Conservation (phyloP, 2,113 vertebrate genomes). For the Pachycephala philippinensis region DNA sequence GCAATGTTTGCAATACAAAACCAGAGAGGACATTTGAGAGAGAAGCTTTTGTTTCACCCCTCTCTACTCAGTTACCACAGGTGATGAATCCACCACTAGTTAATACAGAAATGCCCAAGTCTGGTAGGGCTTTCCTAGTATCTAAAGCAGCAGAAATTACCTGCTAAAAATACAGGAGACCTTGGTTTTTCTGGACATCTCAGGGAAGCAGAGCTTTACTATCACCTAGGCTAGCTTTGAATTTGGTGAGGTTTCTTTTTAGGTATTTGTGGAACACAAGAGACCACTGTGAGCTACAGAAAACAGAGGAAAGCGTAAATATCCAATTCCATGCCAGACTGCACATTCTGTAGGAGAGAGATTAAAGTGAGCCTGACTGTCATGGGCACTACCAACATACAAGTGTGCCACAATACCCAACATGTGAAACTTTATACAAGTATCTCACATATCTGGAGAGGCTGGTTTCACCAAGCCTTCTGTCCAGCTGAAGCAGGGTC, state of each 20-base stretch:
- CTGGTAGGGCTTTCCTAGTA: neutral
- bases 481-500: neutral
- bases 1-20: neutral
- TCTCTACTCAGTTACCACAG: neutral
- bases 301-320: neutral
- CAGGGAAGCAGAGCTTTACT: neutral
- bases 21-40: neutral
- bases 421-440: neutral
- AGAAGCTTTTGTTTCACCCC: neutral
- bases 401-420: neutral
- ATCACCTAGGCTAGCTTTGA: neutral
- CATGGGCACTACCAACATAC: neutral
- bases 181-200: neutral
- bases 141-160: neutral
- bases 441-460: neutral
- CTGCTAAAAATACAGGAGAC: neutral
- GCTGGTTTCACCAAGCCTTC: neutral
- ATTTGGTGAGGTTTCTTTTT: neutral
- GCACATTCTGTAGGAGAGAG: neutral
- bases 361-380: neutral
- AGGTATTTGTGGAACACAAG: neutral
- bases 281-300: neutral
- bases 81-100: neutral
- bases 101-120: neutral
- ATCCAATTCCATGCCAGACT: neutral